Base-by-base conservation (phyloP, 2,888 invertebrate species). In the Falcaria lacertinaria region DNA sequence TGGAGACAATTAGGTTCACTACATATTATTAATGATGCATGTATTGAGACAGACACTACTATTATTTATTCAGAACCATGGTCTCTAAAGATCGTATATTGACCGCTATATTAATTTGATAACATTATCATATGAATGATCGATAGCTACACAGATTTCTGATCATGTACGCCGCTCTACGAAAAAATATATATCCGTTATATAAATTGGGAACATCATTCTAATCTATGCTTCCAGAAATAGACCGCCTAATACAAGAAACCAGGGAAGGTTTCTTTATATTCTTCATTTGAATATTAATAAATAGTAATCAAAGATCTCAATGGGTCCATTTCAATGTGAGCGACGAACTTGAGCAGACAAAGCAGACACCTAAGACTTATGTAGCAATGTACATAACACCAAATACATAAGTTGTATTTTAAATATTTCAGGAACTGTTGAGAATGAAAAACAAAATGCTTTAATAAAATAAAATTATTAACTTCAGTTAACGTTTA, bases 1-100 rank as follows among this genome's bases (percentile, higher is more conserved):
- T 83, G 73, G 78, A 79, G 82, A 85, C 76, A 82, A 69, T 71
- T 56, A 66, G 44, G 39, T 63, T 64, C 74, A 80, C 73, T 71
- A 62, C 61, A 64, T 66, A 71, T 47, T 65, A 67, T 70, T 69
- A 57, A 70, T 74, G 11, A 28, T 28, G 22, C 22, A 6, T 22
- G 5, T 6, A 22, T 22, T 22, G 22, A 6, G 28, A 28, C 28
- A 28, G 28, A 28, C 11, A 28, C 74, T 75, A 81, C 73, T 66
- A 71, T 47, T 65, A 67, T 69, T 69, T 56, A 70, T 74, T 37
- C 64, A 64, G 69, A 70, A 69, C 60, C 74, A 72, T 67, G 63
- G 69, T 60, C 64, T 70, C 71, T 74, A 72, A 72, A 74, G 53
- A 4, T 19, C 6, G 19, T 19, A 19, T 19, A 19, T 4, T 28